Conservation (phyloP, 1,140 invertebrate genomes). For the Pseudachorutes palmiensis region DNA sequence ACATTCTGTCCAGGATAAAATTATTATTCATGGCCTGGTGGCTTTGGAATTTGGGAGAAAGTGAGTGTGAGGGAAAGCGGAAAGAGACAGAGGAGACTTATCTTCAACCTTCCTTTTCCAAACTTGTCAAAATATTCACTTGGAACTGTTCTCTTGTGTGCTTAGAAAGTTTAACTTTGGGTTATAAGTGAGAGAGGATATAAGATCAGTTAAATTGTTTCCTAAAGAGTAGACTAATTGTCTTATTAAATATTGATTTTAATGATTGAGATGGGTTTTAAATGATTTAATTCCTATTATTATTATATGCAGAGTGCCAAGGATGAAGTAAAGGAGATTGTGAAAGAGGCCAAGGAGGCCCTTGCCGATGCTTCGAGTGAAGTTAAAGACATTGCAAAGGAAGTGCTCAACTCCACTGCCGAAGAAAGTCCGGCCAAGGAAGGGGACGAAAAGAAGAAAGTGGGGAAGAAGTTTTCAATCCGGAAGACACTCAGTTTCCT, state of each 20-base stretch:
- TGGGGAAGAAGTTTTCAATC: slow-evolving; percentile 39
- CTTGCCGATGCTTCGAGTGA: slow-evolving; percentile 26
- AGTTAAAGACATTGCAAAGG: slow-evolving; percentile 19
- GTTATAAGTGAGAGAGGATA: too few relatives aligned
- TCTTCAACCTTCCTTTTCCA: too few relatives aligned
- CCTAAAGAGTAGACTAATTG: too few relatives aligned
- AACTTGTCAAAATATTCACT: too few relatives aligned
- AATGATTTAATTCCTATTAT: neutral
- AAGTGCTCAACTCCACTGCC: slow-evolving; percentile 2
- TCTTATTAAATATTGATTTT: too few relatives aligned
- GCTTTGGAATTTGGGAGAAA: neutral
- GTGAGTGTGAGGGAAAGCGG: too few relatives aligned
- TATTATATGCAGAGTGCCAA: slow-evolving; percentile 24
- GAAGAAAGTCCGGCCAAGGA: slow-evolving; percentile 32
- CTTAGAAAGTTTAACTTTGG: too few relatives aligned
- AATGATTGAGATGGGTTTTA: too few relatives aligned
- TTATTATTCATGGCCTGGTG: neutral
- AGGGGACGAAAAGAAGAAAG: slow-evolving; percentile 37
- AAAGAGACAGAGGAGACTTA: too few relatives aligned
- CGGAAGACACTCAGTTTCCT: slow-evolving; percentile 40
- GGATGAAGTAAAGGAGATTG: slow-evolving; percentile 33
- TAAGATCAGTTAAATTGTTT: too few relatives aligned
- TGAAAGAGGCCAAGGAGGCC: slow-evolving; percentile 30
- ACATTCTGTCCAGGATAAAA: neutral
- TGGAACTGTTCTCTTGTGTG: too few relatives aligned